Conservation (phyloP, 2,113 vertebrate species). For the Pygoscelis adeliae region DNA sequence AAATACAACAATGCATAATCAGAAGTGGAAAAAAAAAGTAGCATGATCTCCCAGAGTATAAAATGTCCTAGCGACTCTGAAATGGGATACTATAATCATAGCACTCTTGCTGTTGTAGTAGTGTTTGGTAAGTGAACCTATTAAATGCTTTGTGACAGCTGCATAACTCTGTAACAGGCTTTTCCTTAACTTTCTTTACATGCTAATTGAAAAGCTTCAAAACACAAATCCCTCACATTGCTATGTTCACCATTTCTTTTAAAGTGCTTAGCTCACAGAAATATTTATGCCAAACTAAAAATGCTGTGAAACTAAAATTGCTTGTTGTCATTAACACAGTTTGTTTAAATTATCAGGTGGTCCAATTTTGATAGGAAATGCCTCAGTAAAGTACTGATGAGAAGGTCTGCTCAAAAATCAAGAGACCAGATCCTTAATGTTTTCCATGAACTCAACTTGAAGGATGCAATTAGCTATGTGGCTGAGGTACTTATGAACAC, state of each 20-base stretch:
- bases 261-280: background rate
- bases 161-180: background rate
- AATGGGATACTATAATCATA: background rate
- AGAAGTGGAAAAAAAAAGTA: background rate
- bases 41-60: background rate
- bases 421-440: conserved; percentile 88
- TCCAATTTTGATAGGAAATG: conserved; percentile 87
- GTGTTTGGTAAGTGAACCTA: background rate
- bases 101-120: background rate
- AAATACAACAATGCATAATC: background rate
- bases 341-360: conserved; percentile 82
- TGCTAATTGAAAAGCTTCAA: background rate
- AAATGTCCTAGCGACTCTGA: background rate
- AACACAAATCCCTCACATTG: background rate
- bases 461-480: conserved; percentile 93
- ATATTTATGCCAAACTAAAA: background rate
- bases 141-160: background rate
- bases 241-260: background rate
- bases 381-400: conserved; percentile 88
- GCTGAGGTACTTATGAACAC: conserved; percentile 79
- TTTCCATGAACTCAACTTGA: conserved; percentile 95
- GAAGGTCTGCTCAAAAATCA: conserved; percentile 86
- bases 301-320: background rate
- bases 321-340: conserved; percentile 3
- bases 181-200: background rate